Percentiles rank a stretch among this genome's conserved stretches.
Conservation (phyloP, 2,888 invertebrate species). For the Patella ulyssiponensis region DNA sequence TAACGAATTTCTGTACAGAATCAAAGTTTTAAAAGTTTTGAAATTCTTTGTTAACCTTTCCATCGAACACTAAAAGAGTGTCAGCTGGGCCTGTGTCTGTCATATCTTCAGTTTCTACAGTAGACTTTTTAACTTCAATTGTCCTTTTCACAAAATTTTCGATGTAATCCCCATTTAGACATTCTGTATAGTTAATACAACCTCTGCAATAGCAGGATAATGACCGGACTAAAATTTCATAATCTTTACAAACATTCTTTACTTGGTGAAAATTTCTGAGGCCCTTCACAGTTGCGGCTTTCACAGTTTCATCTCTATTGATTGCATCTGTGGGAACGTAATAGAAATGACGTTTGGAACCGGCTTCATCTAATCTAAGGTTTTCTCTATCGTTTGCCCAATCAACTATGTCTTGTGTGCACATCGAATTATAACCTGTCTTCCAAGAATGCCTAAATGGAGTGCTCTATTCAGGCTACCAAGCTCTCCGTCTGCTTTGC, state of each 20-base stretch:
- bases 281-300: neutral
- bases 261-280: neutral
- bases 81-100: too few relatives aligned
- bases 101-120: too few relatives aligned
- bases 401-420: neutral
- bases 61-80: too few relatives aligned
- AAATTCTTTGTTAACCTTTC: too few relatives aligned
- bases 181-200: too few relatives aligned
- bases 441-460: neutral
- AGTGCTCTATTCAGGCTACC: neutral
- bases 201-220: neutral
- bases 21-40: too few relatives aligned
- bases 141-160: too few relatives aligned
- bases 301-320: constrained; percentile 4
- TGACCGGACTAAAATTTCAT: neutral
- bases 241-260: neutral
- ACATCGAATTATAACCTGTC: neutral
- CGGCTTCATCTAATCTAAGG: neutral
- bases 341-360: constrained; percentile 1
- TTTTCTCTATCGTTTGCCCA: neutral
- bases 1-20: too few relatives aligned
- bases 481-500: neutral
- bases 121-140: too few relatives aligned
- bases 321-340: neutral
- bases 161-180: too few relatives aligned